Evolutionary conservation across 2,888 invertebrate species (phyloP), one percentile per base, ranked within the genome.

Genomic region (Fragum whitleyi): DNA sequence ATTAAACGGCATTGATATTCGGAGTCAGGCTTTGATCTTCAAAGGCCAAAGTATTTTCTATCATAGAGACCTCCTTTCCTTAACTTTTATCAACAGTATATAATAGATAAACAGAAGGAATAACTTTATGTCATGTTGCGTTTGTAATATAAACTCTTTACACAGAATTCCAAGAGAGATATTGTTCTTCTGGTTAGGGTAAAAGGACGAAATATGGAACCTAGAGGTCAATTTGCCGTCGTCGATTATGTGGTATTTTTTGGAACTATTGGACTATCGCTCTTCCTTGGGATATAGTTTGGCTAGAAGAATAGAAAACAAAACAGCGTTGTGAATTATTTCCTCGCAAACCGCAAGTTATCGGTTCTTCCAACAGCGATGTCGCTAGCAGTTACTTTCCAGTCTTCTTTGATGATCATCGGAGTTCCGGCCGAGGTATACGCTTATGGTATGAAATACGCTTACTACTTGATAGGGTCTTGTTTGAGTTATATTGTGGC

Each of bases 301-400:
- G 79, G 69, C 3, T 29, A 69, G 9, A 51, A 69, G 62, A 70
- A 74, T 19, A 51, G 79, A 21, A 53, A 32, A 1, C 59, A 42
- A 1, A 53, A 70, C 23, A 70, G 59, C 29, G 61, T 74, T 1
- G 53, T 21, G 6, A 74, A 75, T 36, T 79, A 79, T 70, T 79
- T 79, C 36, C 36, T 75, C 21, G 79, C 55, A 21, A 68, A 68
- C 5, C 55, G 75, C 53, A 57, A 75, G 9, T 51, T 69, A 19
- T 55, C 55, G 7, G 67, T 72, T 11, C 6, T 72, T 26, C 80
- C 80, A 7, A 76, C 72, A 16, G 80, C 80, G 5, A 36, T 80
- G 28, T 80, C 80, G 5, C 76, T 80, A 51, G 62, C 76, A 3
- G 80, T 80, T 1, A 80, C 76, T 26, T 80, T 80, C 23, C 80